These are phyloP conservation scores for Triplophysa siluroides DNA, from an alignment of 2,113 vertebrate species.

Conservation along the genomic window DNA sequence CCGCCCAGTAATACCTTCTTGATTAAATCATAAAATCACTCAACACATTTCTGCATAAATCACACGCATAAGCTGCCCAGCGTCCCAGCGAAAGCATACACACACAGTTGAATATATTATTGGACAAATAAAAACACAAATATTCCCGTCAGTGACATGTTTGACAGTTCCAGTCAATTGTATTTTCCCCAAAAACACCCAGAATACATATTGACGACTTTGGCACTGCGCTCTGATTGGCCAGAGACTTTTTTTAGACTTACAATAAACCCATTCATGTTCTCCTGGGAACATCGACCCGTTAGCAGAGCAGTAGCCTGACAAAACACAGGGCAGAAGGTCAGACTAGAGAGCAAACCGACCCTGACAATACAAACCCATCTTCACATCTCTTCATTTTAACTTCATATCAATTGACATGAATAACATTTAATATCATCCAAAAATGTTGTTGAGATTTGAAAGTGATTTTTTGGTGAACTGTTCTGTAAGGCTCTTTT, in stretches of 20 bases:
- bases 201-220: background rate
- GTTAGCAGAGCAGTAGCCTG: conserved; percentile 41
- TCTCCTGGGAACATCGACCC: conserved; percentile 2
- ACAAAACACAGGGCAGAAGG: conserved; percentile 38
- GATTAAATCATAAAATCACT: conserved; percentile 38
- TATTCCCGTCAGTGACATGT: background rate
- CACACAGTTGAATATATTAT: background rate
- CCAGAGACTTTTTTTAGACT: conserved; percentile 26
- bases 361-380: background rate
- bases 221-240: conserved; percentile 28
- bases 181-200: background rate
- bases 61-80: conserved; percentile 16
- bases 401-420: background rate
- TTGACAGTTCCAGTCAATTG: background rate
- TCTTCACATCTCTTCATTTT: background rate
- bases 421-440: background rate
- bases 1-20: conserved; percentile 34
- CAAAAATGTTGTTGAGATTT: no score
- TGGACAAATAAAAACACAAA: background rate
- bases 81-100: conserved; percentile 15
- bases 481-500: no score
- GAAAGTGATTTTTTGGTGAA: no score
- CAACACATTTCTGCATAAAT: conserved; percentile 20
- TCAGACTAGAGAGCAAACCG: background rate
- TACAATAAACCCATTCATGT: conserved; percentile 50